phyloP scores from a whole-genome alignment of 2,113 vertebrate species.

The Nerophis ophidion region DNA sequence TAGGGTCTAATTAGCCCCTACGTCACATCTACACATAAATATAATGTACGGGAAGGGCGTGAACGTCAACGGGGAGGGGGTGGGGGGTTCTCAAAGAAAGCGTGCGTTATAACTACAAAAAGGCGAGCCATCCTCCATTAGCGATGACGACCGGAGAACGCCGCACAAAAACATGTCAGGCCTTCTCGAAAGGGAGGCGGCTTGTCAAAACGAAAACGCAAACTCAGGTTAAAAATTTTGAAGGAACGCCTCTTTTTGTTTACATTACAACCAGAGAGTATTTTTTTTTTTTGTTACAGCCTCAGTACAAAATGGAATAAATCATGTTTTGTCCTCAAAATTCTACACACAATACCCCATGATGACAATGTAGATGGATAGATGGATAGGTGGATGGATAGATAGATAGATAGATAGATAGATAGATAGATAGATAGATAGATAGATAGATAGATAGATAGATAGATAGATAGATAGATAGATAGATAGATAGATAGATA shows the following conservation, averaged over 20 bases:
- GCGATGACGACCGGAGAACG: constrained; percentile 63
- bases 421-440: no score
- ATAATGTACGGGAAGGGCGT: constrained; percentile 31
- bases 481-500: no score
- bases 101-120: constrained; percentile 67
- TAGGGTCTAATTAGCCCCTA: constrained; percentile 43
- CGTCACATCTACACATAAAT: constrained; percentile 29
- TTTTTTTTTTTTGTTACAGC: no score
- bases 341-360: no score
- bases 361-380: no score
- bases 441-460: no score
- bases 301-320: no score
- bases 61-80: constrained; percentile 48
- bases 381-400: no score
- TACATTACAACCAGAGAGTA: no score
- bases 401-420: no score
- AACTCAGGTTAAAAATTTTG: constrained; percentile 46
- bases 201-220: constrained; percentile 63
- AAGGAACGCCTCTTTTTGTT: background rate
- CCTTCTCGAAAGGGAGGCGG: constrained; percentile 49
- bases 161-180: constrained; percentile 65
- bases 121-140: constrained; percentile 69
- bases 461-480: no score
- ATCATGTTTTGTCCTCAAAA: no score
- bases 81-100: constrained; percentile 60